Percentiles rank a stretch among this genome's conserved stretches.
Conservation (phyloP, 1,140 invertebrate genomes). For the Himalopsyche phryganea region DNA sequence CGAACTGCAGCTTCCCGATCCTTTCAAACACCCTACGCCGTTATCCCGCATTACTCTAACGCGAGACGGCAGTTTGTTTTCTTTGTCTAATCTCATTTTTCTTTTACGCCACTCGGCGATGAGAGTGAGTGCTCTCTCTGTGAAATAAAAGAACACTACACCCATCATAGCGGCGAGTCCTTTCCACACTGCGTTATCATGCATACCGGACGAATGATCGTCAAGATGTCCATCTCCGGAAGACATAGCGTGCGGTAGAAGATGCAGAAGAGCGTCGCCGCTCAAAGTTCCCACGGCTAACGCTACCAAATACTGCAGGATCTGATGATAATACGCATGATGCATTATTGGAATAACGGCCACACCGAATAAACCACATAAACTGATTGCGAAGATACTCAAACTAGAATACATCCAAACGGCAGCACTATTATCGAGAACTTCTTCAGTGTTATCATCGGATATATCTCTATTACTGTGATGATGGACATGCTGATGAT, state of each 20-base stretch:
- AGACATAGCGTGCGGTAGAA: conserved; percentile 81
- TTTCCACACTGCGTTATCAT: conserved; percentile 74
- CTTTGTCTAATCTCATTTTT: conserved; percentile 56
- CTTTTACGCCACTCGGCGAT: conserved; percentile 75
- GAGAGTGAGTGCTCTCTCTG: conserved; percentile 76
- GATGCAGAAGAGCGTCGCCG: conserved; percentile 88
- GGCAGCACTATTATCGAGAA: conserved; percentile 46
- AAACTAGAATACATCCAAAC: conserved; percentile 80
- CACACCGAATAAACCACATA: conserved; percentile 79
- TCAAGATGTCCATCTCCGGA: conserved; percentile 50
- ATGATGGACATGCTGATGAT: conserved; percentile 1
- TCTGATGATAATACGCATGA: conserved; percentile 82
- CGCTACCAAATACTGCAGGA: conserved; percentile 88
- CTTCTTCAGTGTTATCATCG: not conserved
- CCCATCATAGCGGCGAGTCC: conserved; percentile 76
- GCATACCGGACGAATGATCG: conserved; percentile 40
- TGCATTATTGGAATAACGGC: conserved; percentile 87
- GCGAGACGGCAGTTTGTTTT: conserved; percentile 58
- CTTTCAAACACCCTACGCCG: conserved; percentile 47
- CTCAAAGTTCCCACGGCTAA: conserved; percentile 87
- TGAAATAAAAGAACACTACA: conserved; percentile 84
- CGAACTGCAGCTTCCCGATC: conserved; percentile 52
- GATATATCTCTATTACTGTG: not conserved
- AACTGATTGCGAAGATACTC: conserved; percentile 78
- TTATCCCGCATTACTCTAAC: conserved; percentile 62